These are phyloP conservation scores for Tauraco hartlaubi DNA, from an alignment of 2,797 vertebrate genomes.

Conservation along the genomic window DNA sequence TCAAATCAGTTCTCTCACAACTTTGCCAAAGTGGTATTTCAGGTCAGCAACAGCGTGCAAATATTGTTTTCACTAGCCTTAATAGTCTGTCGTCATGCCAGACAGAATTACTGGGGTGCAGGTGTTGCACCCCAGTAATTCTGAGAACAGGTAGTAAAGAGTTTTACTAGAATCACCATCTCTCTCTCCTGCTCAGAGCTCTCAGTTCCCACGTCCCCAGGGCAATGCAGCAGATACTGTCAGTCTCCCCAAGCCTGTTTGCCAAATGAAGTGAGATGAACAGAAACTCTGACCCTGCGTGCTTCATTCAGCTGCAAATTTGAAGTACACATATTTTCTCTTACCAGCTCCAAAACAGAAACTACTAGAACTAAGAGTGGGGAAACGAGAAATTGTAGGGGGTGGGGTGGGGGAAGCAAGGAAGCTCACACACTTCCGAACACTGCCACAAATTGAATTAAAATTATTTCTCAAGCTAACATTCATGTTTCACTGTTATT, in stretches of 20 bases:
- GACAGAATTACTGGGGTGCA: background rate
- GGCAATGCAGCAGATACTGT: background rate
- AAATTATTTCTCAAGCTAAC: background rate
- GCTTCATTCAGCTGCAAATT: background rate
- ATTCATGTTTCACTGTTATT: background rate
- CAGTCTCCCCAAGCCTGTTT: background rate
- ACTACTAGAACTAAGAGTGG: background rate
- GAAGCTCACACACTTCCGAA: background rate
- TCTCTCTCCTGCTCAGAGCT: background rate
- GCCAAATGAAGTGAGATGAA: background rate
- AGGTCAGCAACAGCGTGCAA: background rate
- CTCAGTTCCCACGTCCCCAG: background rate
- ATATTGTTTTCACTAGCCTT: background rate
- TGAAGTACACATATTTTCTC: background rate
- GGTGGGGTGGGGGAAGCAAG: background rate
- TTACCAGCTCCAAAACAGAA: background rate
- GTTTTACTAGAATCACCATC: background rate
- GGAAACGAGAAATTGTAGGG: background rate
- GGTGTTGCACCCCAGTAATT: background rate
- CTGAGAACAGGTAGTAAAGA: background rate
- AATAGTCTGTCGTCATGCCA: background rate
- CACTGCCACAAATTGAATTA: rapidly evolving
- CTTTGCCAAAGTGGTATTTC: background rate
- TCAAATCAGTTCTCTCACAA: background rate
- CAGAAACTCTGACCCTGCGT: background rate